Percentiles rank a stretch among this genome's conserved stretches.
Evolutionary conservation across 2,888 invertebrate genomes (phyloP).

Genomic region (Phoronis australis): DNA sequence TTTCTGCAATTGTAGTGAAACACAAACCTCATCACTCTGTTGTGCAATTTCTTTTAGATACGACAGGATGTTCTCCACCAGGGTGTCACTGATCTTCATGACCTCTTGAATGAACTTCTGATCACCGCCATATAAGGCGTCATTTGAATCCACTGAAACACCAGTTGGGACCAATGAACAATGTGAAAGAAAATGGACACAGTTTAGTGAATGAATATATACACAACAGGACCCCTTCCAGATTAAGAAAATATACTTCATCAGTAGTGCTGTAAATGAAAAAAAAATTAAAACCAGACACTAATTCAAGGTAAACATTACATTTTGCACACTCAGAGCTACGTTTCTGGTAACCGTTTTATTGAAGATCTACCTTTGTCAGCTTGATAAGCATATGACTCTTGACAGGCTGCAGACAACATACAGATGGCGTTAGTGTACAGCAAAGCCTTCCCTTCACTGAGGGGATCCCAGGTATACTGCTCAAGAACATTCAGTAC

Average conservation of each 20-base stretch:
- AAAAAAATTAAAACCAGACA: no score
- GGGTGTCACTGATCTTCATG: conserved; percentile 56
- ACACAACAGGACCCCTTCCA: no score
- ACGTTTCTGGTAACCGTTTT: background rate
- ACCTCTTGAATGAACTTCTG: conserved; percentile 77
- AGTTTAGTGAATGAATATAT: no score
- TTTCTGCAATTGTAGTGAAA: no score
- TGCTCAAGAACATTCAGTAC: conserved; percentile 71
- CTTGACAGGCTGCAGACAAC: conserved; percentile 73
- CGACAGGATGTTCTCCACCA: conserved; percentile 71
- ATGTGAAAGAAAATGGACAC: no score
- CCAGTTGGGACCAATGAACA: no score
- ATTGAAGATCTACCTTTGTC: conserved; percentile 65
- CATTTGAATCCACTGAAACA: conserved; percentile 86
- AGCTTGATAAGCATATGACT: conserved; percentile 78
- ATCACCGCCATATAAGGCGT: conserved; percentile 84
- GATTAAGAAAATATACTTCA: no score
- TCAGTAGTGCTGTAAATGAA: no score
- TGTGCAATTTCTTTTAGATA: conserved; percentile 58
- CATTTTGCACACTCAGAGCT: background rate
- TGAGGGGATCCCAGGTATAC: conserved; percentile 52
- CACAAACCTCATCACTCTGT: no score
- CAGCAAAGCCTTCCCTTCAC: conserved; percentile 64
- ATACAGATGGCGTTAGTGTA: conserved; percentile 74
- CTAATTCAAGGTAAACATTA: background rate